Percentiles rank a stretch among this genome's conserved stretches.
These are phyloP conservation scores for Amorpha juglandis DNA, from an alignment of 2,888 invertebrate species.

Conservation along the genomic window DNA sequence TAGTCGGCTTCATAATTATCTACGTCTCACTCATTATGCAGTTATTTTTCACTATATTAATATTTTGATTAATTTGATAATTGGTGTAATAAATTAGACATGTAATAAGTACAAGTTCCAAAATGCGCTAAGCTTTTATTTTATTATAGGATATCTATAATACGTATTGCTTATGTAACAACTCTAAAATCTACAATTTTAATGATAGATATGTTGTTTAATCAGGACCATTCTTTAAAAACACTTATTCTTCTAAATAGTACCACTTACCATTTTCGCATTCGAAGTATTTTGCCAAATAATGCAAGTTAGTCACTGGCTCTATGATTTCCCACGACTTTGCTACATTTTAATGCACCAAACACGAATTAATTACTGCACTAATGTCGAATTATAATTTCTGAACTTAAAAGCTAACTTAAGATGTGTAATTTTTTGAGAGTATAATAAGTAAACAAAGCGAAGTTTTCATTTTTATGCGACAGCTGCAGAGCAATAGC, in stretches of 20 bases:
- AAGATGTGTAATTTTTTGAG: conserved; percentile 40
- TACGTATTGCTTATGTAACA: not conserved
- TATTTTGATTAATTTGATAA: not conserved
- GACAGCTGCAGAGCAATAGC: conserved; percentile 66
- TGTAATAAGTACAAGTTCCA: not conserved
- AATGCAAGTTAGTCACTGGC: not conserved
- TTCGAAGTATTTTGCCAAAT: conserved; percentile 3
- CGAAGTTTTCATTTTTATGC: conserved; percentile 76
- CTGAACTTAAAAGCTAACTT: not conserved
- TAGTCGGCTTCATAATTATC: not conserved
- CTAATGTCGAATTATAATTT: not conserved
- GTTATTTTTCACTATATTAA: not conserved
- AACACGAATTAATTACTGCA: conserved; percentile 21
- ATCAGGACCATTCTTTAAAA: not conserved
- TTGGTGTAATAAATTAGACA: not conserved
- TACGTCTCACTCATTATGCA: not conserved
- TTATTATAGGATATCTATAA: not conserved
- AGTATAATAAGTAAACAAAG: conserved; percentile 55
- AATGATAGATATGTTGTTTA: not conserved
- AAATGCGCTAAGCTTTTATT: not conserved
- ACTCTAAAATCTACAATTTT: not conserved
- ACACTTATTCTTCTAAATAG: not conserved
- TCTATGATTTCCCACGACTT: not conserved
- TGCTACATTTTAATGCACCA: conserved; percentile 37
- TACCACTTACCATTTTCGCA: conserved; percentile 47